Evolutionary conservation across 2,797 vertebrate genomes (phyloP).

Genomic region (Vespertilio murinus): DNA sequence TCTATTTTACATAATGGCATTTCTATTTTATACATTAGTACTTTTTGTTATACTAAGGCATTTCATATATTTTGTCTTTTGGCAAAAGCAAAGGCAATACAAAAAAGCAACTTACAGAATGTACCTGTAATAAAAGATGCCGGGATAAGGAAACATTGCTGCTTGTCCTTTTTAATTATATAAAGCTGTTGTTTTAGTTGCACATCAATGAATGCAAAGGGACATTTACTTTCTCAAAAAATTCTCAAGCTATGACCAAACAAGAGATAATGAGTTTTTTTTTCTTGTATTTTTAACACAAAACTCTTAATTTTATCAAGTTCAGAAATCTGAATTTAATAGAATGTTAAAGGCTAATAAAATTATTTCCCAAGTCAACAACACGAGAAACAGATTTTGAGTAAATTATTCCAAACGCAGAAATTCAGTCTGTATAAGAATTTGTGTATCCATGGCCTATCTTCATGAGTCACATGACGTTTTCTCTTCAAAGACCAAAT

Average conservation of each 20-base stretch:
- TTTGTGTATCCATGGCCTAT: neutral
- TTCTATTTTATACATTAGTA: slow-evolving; percentile 67
- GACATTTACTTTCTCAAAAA: slow-evolving; percentile 31
- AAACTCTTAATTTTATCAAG: slow-evolving; percentile 38
- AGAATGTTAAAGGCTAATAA: slow-evolving; percentile 25
- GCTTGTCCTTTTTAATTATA: neutral
- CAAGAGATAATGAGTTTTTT: slow-evolving; percentile 27
- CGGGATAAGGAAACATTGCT: slow-evolving; percentile 31
- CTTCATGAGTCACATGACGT: neutral
- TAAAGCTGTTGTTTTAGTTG: slow-evolving; percentile 29
- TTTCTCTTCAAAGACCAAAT: slow-evolving; percentile 43
- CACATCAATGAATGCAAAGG: slow-evolving; percentile 20
- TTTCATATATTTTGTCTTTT: slow-evolving; percentile 60
- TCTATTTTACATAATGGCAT: slow-evolving; percentile 66
- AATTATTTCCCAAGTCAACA: slow-evolving; percentile 48
- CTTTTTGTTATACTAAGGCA: slow-evolving; percentile 54
- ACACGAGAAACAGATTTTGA: slow-evolving; percentile 26
- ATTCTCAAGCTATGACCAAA: neutral
- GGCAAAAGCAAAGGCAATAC: slow-evolving; percentile 63
- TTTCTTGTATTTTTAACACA: neutral
- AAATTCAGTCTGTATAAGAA: slow-evolving; percentile 7
- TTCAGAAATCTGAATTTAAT: slow-evolving; percentile 49
- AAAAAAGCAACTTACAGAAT: slow-evolving; percentile 34
- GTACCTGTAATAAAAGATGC: slow-evolving; percentile 29
- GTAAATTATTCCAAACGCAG: slow-evolving; percentile 29